Evolutionary conservation across 1,140 invertebrate species (phyloP), one percentile per base, ranked within the genome.

Genomic region (Eciton burchellii): DNA sequence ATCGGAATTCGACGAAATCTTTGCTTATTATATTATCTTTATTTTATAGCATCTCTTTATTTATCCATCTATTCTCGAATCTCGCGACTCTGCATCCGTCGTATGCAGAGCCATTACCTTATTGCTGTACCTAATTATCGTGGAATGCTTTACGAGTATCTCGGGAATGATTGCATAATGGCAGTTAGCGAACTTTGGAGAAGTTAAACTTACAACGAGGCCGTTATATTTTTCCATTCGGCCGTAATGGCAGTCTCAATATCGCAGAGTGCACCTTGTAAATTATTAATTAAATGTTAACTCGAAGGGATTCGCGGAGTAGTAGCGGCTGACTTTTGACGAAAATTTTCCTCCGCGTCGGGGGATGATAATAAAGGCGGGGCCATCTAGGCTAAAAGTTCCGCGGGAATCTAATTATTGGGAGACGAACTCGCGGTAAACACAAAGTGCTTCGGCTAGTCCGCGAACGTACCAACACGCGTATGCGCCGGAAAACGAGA

Each of bases 251-350:
- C 29, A 54, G 54, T 43, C 29, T 11, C 45, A 52, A 41, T 66
- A 77, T 54, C 41, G 73, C 43, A 43, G 54, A 66, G 47, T 54
- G 62, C 62, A 43, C 47, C 19, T 21, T 21, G 3, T 26, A 4
- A 41, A 26, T 77, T 56, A 68, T 68, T 77, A 68, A 68, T 77
- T 77, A 56, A 77, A 77, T 26, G 74, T 68, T 77, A 66, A 68
- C 29, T 63, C 59, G 3, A 4, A n/a, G 47, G 16, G 11, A 68
- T 77, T 68, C 35, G 26, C 16, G 21, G 5, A 54, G 29, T 41
- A 4, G 49, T 14, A n/a, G 19, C 3, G 12, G 60, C 11, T 52
- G 74, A 68, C 47, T 77, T 66, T 16, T 54, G 47, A 56, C 74
- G 35, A 77, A 77, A 77, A 68, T 54, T 56, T 19, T 56, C 26